These are phyloP conservation scores for Cheilosia soror DNA, from an alignment of 2,888 invertebrate genomes.

Conservation along the genomic window DNA sequence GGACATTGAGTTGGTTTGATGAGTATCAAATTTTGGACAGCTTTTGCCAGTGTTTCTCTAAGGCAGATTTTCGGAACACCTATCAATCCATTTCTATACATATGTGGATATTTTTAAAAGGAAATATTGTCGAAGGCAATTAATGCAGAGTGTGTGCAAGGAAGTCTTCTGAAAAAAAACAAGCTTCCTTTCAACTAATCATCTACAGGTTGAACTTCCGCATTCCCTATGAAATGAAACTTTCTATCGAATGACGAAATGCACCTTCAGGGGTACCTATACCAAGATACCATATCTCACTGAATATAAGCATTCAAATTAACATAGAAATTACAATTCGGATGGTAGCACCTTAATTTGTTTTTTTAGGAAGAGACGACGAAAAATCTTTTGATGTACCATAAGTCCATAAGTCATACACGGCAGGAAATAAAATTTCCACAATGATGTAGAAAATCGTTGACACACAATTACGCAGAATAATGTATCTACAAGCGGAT, in stretches of 20 bases:
- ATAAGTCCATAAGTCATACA: neutral
- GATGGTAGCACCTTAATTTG: conserved; percentile 1
- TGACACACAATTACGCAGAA: conserved; percentile 70
- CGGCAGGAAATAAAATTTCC: conserved; percentile 49
- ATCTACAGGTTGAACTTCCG: neutral
- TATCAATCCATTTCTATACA: too few species aligned
- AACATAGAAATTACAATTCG: conserved; percentile 65
- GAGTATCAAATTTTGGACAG: neutral
- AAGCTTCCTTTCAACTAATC: too few species aligned
- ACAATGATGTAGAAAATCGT: conserved; percentile 33
- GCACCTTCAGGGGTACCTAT: neutral
- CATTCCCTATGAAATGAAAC: neutral
- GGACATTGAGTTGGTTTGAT: conserved; percentile 38
- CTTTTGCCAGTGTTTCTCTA: neutral
- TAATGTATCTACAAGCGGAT: conserved; percentile 66
- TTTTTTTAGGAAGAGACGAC: neutral
- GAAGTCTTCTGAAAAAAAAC: too few species aligned
- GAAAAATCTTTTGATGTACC: neutral
- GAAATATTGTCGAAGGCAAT: too few species aligned
- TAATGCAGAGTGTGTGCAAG: too few species aligned
- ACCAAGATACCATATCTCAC: conserved; percentile 15
- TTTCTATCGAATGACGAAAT: neutral
- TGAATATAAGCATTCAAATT: conserved; percentile 38
- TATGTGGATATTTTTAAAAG: too few species aligned
- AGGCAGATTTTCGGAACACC: neutral